Percentiles rank a stretch among this genome's conserved stretches.
Conservation (phyloP, 2,797 vertebrate species). For the Buphagus erythrorhynchus region DNA sequence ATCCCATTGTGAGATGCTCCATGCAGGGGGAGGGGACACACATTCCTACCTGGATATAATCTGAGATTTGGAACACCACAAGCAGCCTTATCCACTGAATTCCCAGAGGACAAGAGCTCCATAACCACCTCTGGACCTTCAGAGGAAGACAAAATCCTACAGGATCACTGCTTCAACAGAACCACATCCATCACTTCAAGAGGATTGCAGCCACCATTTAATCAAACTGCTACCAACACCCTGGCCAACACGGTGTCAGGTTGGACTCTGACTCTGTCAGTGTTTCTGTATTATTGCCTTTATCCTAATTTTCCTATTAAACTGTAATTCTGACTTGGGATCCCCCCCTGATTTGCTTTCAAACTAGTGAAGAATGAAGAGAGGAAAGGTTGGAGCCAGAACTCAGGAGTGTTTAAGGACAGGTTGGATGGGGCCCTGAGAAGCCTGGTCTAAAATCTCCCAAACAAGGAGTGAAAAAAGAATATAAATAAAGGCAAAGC, state of each 20-base stretch:
- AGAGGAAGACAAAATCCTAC: rapidly evolving
- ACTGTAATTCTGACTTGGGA: neutral
- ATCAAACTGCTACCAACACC: neutral
- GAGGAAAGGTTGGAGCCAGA: neutral
- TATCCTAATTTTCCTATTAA: neutral
- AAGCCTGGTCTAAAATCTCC: neutral
- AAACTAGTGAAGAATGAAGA: neutral
- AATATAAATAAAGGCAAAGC: neutral
- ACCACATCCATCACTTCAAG: neutral
- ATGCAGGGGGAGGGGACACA: rapidly evolving
- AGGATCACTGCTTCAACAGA: neutral
- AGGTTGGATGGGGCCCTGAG: neutral
- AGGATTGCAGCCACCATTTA: neutral
- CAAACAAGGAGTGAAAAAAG: neutral
- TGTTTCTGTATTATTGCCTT: neutral
- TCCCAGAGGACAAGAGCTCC: neutral
- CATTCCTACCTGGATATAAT: neutral
- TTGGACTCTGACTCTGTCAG: neutral
- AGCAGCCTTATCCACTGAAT: neutral
- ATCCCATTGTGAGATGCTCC: neutral
- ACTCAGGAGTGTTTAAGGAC: neutral
- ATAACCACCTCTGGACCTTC: neutral
- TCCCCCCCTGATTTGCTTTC: neutral
- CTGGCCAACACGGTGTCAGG: neutral
- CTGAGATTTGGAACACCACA: neutral